phyloP scores from a whole-genome alignment of 2,888 invertebrate genomes.

The Caenorhabditis macrosperma region DNA sequence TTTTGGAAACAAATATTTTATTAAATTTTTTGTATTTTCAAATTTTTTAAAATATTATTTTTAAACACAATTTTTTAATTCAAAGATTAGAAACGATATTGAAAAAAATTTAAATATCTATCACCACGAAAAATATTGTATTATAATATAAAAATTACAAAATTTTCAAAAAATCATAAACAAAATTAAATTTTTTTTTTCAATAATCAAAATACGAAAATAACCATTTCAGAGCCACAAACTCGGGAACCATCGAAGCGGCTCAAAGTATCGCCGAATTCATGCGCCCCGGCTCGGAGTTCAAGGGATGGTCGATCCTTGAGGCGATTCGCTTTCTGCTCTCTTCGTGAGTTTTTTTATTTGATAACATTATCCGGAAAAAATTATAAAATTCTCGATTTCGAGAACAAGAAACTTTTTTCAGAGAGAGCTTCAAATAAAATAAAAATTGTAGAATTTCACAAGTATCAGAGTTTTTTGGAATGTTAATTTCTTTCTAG shows the following conservation, averaged over 20 bases:
- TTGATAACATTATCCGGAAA: background rate
- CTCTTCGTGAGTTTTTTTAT: slow-evolving; percentile 56
- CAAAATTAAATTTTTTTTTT: background rate
- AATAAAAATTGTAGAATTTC: no score
- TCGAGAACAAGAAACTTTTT: no score
- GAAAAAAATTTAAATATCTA: no score
- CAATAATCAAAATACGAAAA: background rate
- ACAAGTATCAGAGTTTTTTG: background rate
- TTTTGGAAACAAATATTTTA: background rate
- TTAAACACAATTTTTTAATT: background rate
- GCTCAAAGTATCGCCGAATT: slow-evolving; percentile 97
- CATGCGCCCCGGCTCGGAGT: slow-evolving; percentile 86
- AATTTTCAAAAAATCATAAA: background rate
- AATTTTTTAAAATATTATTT: background rate
- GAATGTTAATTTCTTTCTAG: no score
- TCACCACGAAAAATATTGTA: no score
- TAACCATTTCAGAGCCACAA: slow-evolving; percentile 85
- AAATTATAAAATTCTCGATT: background rate
- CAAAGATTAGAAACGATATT: no score
- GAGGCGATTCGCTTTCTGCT: slow-evolving; percentile 66
- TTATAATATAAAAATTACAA: no score
- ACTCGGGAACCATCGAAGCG: slow-evolving; percentile 92
- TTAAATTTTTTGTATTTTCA: background rate
- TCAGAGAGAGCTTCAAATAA: no score
- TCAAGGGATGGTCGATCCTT: slow-evolving; percentile 76